Evolutionary conservation across 2,113 vertebrate species (phyloP).

Genomic region (Rhadina sibilatrix): DNA sequence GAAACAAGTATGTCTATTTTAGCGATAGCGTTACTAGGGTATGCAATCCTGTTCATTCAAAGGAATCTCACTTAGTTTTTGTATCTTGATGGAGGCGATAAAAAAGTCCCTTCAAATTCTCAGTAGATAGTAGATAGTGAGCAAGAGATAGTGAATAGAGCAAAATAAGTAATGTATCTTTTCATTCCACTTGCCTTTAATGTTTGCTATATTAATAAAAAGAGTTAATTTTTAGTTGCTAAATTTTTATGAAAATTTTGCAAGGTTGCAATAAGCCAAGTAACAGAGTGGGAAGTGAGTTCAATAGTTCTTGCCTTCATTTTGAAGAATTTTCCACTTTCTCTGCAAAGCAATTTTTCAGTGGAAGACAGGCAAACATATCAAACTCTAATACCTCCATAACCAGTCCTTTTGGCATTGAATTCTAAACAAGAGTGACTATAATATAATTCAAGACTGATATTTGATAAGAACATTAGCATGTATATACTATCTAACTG

Average conservation of each 20-base stretch:
- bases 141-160: background rate
- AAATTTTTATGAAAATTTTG: background rate
- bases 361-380: background rate
- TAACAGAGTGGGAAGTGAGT: background rate
- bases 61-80: background rate
- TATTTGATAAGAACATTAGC: background rate
- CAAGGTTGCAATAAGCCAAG: background rate
- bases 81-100: background rate
- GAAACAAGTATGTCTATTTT: background rate
- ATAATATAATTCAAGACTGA: background rate
- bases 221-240: background rate
- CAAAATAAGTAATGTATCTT: background rate
- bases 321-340: background rate
- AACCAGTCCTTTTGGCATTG: background rate
- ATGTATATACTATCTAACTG: background rate
- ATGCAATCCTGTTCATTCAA: background rate
- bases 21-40: background rate
- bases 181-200: background rate
- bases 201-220: background rate
- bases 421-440: background rate
- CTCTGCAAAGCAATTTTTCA: background rate
- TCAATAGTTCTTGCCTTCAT: background rate
- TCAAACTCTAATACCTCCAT: background rate
- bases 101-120: background rate
- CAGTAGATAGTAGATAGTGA: background rate